Evolutionary conservation across 2,113 vertebrate genomes (phyloP).

Genomic region (Oxyura jamaicensis): DNA sequence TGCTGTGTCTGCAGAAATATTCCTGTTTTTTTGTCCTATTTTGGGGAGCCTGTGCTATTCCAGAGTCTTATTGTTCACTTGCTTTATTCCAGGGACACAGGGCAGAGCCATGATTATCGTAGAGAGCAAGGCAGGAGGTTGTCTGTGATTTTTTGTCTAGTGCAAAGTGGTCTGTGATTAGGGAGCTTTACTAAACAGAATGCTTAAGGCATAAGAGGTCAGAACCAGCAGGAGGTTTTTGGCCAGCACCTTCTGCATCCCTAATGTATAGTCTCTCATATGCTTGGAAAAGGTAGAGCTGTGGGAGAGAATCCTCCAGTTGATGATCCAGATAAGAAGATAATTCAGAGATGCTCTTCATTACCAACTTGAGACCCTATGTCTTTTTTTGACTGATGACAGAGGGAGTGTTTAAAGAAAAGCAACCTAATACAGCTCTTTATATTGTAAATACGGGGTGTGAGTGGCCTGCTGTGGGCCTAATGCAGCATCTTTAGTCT

Average conservation of each 20-base stretch:
- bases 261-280: neutral
- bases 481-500: neutral
- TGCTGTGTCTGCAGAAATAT: neutral
- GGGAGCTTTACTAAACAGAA: neutral
- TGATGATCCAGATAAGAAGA: neutral
- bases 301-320: neutral
- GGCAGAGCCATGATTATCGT: neutral
- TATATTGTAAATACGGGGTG: neutral
- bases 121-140: neutral
- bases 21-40: neutral
- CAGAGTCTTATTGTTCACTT: neutral
- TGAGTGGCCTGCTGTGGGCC: neutral
- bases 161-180: neutral
- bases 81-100: neutral
- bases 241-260: neutral
- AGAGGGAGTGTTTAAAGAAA: neutral
- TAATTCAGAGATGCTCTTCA: neutral
- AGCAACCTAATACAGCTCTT: neutral
- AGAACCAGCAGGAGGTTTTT: neutral
- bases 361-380: neutral
- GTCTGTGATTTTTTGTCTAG: neutral
- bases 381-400: neutral
- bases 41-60: neutral
- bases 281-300: neutral
- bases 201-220: neutral